These are phyloP conservation scores for Rhimphoctona megacephalus DNA, from an alignment of 2,888 invertebrate genomes.

Conservation along the genomic window DNA sequence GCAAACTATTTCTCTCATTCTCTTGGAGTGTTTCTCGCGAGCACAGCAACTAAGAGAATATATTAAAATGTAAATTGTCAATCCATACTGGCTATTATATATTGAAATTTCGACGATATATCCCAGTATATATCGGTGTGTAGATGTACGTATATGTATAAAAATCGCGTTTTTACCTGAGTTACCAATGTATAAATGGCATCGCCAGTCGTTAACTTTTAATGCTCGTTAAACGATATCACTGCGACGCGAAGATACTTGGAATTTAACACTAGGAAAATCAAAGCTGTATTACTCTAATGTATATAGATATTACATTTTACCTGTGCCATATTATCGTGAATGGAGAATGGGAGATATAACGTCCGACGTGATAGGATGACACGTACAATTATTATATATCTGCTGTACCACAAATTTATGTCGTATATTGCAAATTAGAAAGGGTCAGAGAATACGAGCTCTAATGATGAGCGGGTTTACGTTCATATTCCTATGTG, in stretches of 20 bases:
- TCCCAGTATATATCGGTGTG: neutral
- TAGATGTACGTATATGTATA: neutral
- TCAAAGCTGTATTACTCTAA: conserved; percentile 10
- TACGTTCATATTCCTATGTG: too few relatives aligned
- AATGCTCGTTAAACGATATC: conserved; percentile 68
- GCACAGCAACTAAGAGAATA: conserved; percentile 51
- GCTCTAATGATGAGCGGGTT: too few relatives aligned
- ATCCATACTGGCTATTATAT: conserved; percentile 59
- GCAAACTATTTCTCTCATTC: neutral
- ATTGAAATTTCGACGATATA: conserved; percentile 67
- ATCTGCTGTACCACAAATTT: neutral
- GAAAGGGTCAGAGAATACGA: too few relatives aligned
- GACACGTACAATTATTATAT: neutral
- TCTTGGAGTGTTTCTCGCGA: conserved; percentile 13
- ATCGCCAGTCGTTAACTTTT: conserved; percentile 63
- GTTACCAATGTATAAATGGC: conserved; percentile 49
- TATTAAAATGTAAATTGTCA: conserved; percentile 70
- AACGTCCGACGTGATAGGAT: neutral
- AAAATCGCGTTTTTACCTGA: conserved; percentile 24
- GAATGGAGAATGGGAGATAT: neutral
- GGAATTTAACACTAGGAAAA: conserved; percentile 48
- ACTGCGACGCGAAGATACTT: conserved; percentile 43
- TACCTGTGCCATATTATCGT: neutral
- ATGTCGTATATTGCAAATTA: too few relatives aligned
- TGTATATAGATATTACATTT: neutral